These are phyloP conservation scores for Epinephelus malabaricus DNA, from an alignment of 2,797 vertebrate genomes.

Conservation along the genomic window DNA sequence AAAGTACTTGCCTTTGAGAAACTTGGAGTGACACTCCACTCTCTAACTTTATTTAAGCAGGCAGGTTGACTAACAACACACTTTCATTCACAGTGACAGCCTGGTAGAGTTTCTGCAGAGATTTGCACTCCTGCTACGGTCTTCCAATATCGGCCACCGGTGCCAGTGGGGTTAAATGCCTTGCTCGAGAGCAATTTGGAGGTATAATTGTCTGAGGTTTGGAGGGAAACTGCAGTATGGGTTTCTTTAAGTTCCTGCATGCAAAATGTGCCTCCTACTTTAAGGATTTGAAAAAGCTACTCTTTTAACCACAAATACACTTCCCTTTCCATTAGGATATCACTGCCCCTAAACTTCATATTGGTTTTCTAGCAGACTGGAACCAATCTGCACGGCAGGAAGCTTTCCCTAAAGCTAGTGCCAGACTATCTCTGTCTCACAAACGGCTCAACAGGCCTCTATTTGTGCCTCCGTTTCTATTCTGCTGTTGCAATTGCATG, in stretches of 20 bases:
- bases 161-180: conserved; percentile 21
- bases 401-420: conserved; percentile 56
- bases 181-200: conserved; percentile 29
- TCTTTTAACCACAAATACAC: conserved; percentile 61
- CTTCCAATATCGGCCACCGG: not conserved
- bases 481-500: conserved; percentile 26
- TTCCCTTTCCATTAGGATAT: conserved; percentile 63
- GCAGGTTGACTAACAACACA: conserved; percentile 64
- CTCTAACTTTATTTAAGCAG: conserved; percentile 62
- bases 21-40: conserved; percentile 51
- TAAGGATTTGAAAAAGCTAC: conserved; percentile 59
- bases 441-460: conserved; percentile 61
- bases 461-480: conserved; percentile 43
- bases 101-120: conserved; percentile 45
- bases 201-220: conserved; percentile 20
- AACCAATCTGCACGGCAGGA: conserved; percentile 72
- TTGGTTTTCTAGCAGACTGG: conserved; percentile 77
- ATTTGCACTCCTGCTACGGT: conserved; percentile 1
- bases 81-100: conserved; percentile 59
- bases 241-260: conserved; percentile 36
- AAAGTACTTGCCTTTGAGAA: conserved; percentile 44
- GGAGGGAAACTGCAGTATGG: conserved; percentile 17
- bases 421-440: conserved; percentile 66
- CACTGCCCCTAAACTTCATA: conserved; percentile 65
- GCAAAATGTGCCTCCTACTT: conserved; percentile 47